Evolutionary conservation across 37 sponge, comb jelly and placozoan species (phyloP).

Genomic region (Geodia barretti): DNA sequence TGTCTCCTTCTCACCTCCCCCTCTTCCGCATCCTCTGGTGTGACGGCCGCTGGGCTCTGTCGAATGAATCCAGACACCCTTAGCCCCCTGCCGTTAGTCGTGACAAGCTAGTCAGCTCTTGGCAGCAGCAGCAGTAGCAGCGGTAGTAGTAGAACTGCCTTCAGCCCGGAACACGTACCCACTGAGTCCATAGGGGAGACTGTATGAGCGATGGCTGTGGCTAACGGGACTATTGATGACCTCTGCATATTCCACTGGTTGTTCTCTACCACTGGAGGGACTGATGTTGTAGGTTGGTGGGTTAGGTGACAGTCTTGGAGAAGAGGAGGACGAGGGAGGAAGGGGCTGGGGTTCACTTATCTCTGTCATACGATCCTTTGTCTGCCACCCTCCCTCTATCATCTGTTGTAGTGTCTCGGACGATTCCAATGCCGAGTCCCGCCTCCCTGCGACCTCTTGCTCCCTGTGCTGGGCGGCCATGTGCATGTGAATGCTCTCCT

Average conservation of each 20-base stretch:
- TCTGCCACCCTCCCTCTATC: neutral
- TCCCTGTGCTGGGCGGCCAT: slow-evolving; percentile 1
- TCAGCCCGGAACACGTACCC: neutral
- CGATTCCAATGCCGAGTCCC: too few species aligned
- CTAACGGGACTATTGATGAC: neutral
- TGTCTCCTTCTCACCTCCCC: too few species aligned
- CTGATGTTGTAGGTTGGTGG: neutral
- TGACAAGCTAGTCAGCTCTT: neutral
- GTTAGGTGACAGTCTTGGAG: neutral
- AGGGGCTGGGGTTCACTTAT: neutral
- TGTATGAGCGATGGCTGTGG: neutral
- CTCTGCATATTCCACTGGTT: neutral
- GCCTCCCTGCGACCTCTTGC: too few species aligned
- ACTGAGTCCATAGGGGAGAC: neutral
- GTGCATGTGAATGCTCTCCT: slow-evolving; percentile 13
- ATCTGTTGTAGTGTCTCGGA: neutral
- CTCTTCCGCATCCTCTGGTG: neutral
- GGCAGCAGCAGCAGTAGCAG: neutral
- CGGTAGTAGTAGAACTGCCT: neutral
- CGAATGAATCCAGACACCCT: too few species aligned
- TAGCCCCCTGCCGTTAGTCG: too few species aligned
- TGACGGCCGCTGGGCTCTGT: too few species aligned
- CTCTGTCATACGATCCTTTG: neutral
- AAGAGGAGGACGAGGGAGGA: neutral
- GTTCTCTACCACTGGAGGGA: neutral